phyloP scores from a whole-genome alignment of 2,113 vertebrate genomes.

The Gallinago jamesoni region DNA sequence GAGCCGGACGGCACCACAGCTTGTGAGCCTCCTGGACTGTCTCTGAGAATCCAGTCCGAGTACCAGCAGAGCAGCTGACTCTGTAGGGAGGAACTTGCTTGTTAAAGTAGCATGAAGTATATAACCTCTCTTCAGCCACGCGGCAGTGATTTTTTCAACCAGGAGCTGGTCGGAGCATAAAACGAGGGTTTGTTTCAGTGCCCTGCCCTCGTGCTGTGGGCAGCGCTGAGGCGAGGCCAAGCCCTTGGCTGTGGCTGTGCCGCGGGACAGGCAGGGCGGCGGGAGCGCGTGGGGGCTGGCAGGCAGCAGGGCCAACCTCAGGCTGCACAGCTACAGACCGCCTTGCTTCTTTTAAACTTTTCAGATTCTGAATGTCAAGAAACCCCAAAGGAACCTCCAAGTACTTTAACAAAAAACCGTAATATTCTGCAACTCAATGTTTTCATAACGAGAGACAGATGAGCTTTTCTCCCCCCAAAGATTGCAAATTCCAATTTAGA shows the following conservation, averaged over 20 bases:
- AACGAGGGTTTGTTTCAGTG: background rate
- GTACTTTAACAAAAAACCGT: background rate
- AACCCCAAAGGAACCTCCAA: background rate
- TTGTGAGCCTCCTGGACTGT: background rate
- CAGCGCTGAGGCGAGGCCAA: background rate
- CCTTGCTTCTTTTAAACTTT: background rate
- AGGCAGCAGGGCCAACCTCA: background rate
- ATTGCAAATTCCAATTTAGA: background rate
- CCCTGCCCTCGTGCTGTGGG: background rate
- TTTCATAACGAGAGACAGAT: too few species aligned
- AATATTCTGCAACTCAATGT: background rate
- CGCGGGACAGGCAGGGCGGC: accelerated
- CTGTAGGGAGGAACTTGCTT: background rate
- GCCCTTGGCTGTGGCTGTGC: background rate
- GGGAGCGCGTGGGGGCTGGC: background rate
- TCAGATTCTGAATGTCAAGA: background rate
- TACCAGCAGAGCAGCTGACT: background rate
- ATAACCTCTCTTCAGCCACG: background rate
- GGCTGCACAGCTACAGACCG: background rate
- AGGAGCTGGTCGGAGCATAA: too few species aligned
- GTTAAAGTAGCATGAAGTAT: background rate
- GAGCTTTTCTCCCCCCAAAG: background rate
- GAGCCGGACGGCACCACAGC: background rate
- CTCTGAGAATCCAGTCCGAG: background rate
- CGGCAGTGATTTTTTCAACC: background rate